Percentiles rank a stretch among this genome's conserved stretches.
phyloP scores from a whole-genome alignment of 2,888 invertebrate genomes.

The Pheosia tremula region DNA sequence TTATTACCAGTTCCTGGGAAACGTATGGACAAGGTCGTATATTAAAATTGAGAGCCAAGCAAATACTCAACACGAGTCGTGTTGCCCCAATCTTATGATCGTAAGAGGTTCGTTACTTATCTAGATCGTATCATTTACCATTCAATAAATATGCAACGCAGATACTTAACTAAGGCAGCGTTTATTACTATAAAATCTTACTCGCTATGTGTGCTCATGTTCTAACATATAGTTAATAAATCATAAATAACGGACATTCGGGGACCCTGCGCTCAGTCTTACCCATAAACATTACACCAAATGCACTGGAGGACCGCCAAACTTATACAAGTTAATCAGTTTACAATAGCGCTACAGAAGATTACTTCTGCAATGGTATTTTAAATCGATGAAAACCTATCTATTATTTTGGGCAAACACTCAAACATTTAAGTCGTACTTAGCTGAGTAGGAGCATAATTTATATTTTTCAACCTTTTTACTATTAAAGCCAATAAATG shows the following conservation, averaged over 20 bases:
- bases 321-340: not conserved
- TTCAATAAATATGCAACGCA: constrained; percentile 61
- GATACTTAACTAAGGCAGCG: constrained; percentile 56
- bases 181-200: constrained; percentile 57
- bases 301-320: constrained; percentile 22
- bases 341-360: constrained; percentile 19
- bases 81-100: constrained; percentile 18
- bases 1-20: constrained; percentile 16
- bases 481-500: not conserved
- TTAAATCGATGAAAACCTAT: too few relatives aligned
- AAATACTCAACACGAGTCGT: not conserved
- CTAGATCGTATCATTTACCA: constrained; percentile 36
- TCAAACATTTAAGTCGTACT: too few relatives aligned
- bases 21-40: not conserved
- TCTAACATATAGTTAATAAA: constrained; percentile 39
- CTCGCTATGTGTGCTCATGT: constrained; percentile 44
- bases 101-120: constrained; percentile 29
- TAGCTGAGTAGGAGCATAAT: too few relatives aligned
- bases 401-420: too few relatives aligned
- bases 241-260: constrained; percentile 45
- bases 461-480: too few relatives aligned
- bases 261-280: constrained; percentile 61
- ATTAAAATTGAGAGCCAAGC: not conserved
- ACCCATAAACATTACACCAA: constrained; percentile 30
- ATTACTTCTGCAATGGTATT: too few relatives aligned